Evolutionary conservation across 1,140 invertebrate genomes (phyloP), one percentile per base, ranked within the genome.

Genomic region (Rhysida immarginata): DNA sequence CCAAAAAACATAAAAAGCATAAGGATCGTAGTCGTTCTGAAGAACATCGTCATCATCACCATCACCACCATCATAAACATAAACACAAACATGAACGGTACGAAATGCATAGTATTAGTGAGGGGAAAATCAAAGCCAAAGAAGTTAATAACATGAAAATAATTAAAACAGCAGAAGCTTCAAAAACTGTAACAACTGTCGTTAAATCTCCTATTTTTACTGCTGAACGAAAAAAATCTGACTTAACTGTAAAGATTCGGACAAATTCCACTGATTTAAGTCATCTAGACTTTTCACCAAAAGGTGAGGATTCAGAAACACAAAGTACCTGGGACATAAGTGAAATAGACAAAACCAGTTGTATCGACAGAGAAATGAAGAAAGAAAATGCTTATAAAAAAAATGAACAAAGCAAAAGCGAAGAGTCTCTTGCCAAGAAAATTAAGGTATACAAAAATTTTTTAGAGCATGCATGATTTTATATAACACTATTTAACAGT

Each of bases 31-130:
- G 57, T 18, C 52, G 60, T 20, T 44, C 64, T 48, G 84, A 85
- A 70, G 84, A 87, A 64, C 79, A 81, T 60, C 84, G 84, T 61
- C 79, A 84, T 59, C 83, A 85, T 59, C 74, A 78, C 41, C 76
- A 76, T 65, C 81, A 81, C 61, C 81, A 82, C 63, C 81, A 83
- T 67, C 81, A 83, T 53, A 81, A 83, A 58, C 78, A 80, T 58
- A 65, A 61, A 46, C 67, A 63, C 56, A 67, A 61, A 46, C 50
- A 59, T 44, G 60, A 63, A 20, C 60, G 60, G 27, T 56, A 63
- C 21, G 54, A 61, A 13, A 54, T 44, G 27, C 18, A 54, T 24
- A 21, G 5, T n/a, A n/a, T n/a, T n/a, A n/a, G n/a, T n/a, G n/a
- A n/a, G n/a, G n/a, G n/a, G n/a, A n/a, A n/a, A n/a, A n/a, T n/a